Base-by-base conservation (phyloP, 1,140 invertebrate species). In the Nebria ingens region DNA sequence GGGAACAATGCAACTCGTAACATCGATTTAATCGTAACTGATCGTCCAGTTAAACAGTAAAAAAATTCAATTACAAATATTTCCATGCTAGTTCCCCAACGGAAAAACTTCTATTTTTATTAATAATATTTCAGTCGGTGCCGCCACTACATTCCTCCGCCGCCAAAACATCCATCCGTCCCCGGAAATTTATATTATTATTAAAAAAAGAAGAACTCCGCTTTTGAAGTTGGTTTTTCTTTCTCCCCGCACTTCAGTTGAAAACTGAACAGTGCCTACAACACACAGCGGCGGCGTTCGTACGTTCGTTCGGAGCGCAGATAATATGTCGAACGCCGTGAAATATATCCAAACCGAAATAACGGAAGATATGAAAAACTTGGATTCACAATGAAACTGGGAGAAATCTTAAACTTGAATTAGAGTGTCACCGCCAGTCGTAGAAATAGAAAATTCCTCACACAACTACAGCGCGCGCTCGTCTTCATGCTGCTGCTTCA, bases 391-490 rank as follows among this genome's bases (percentile, higher is more conserved):
- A 59, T 59, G 53, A 57, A 54, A 21, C 45, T 34, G 56, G 57
- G 13, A n/a, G n/a, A 56, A 59, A 59, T 61, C 57, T 61, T 61
- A 61, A 61, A 61, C 60, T 61, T 61, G 60, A 61, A 61, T 61
- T 61, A 61, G 60, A 61, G 58, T 61, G 60, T 61, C 60, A 61
- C 60, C 58, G 60, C 53, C 60, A 61, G 60, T 61, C 60, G 60
- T 59, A 61, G 54, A 56, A 61, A 61, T 61, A 61, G 57, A 59
- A 59, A 58, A 60, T 58, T 60, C 55, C 53, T 45, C 40, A 17
- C 40, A 45, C 9, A 17, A 6, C 40, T n/a, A 13, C 25, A 29
- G 25, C 13, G 4, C 4, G 4, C 4, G 25, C 25, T 13, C 4
- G 4, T 29, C 25, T 29, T 29, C 25, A 29, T 13, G 4, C 25